Base-by-base conservation (phyloP, 2,113 vertebrate species). In the Callionymus lyra region DNA sequence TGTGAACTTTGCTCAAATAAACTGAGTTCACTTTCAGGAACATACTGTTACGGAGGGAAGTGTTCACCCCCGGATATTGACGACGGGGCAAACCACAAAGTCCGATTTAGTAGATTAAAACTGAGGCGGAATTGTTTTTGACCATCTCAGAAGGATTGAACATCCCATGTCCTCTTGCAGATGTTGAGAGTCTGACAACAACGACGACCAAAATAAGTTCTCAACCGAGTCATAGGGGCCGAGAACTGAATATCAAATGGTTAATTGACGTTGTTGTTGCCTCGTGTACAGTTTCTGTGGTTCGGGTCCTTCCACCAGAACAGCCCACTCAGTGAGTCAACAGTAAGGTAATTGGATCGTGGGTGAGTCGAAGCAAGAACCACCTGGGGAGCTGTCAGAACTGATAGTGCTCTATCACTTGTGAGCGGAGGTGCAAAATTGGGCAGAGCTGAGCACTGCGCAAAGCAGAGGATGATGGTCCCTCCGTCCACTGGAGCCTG, bases 1-100 rank as follows among this genome's bases (percentile, higher is more conserved):
- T 92, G 89, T 85, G 88, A 93, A 95, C 86, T 93, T 92, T 88
- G 90, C 84, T 84, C 82, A 84, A 82, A 83, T 82, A 80, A 84
- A 82, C 75, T 39, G 63, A 76, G 72, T 84, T 82, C 71, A 74
- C 78, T 83, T 72, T 75, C 65, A 61, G 69, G 63, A 81, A 74
- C 72, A 82, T 76, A 84, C 70, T 76, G 72, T 66, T 82, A 77
- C 59, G 59, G 68, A 51, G 41, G 50, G 52, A 63, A 56, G 76
- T 56, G 73, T 71, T 65, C 56, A 74, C 59, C 51, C n/a, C 39
- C 63, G 55, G 73, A 68, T 62, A 56, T 65, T 60, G 58, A 72
- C 60, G 65, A 63, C 44, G 42, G 47, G 44, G 63, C 37, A 37
- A 44, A 61, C 49, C 46, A 65, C 60, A 70, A n/a, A n/a, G 48